These are phyloP conservation scores for Atherinomorus stipes DNA, from an alignment of 2,113 vertebrate species.

Conservation along the genomic window DNA sequence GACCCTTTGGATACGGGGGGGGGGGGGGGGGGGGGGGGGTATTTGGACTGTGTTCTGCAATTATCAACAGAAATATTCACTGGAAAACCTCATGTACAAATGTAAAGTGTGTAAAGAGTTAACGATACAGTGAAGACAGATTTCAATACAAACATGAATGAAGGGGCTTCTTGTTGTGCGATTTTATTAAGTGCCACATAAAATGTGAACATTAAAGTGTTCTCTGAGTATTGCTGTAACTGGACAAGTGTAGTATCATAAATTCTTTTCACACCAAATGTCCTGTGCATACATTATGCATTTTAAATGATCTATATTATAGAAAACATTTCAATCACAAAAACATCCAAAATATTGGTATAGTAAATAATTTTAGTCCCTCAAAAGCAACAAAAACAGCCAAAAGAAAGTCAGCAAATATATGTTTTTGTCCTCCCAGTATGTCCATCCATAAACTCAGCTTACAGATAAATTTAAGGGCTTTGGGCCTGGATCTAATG, in stretches of 20 bases:
- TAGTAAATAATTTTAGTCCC: slow-evolving; percentile 61
- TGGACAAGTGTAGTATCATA: slow-evolving; percentile 53
- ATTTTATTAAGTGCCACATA: slow-evolving; percentile 77
- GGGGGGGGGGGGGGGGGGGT: neutral
- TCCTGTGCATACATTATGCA: slow-evolving; percentile 66
- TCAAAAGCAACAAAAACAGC: slow-evolving; percentile 67
- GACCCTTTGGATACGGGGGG: no score
- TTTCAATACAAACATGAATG: slow-evolving; percentile 24
- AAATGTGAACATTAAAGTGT: slow-evolving; percentile 67
- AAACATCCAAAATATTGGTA: slow-evolving; percentile 68
- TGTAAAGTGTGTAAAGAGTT: no score
- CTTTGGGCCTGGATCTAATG: slow-evolving; percentile 45
- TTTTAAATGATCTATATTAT: slow-evolving; percentile 58
- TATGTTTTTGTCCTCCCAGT: slow-evolving; percentile 1
- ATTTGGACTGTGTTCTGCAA: neutral
- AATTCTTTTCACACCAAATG: slow-evolving; percentile 57
- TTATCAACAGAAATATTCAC: neutral
- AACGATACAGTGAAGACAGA: neutral
- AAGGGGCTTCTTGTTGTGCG: slow-evolving; percentile 62
- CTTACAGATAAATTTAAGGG: slow-evolving; percentile 52
- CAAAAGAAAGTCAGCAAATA: slow-evolving; percentile 39
- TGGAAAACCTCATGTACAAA: neutral
- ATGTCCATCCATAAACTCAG: slow-evolving; percentile 52
- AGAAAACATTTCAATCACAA: slow-evolving; percentile 71
- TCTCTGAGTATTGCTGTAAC: slow-evolving; percentile 62